Base-by-base conservation (phyloP, 2,888 invertebrate genomes). In the Alsophila aescularia region DNA sequence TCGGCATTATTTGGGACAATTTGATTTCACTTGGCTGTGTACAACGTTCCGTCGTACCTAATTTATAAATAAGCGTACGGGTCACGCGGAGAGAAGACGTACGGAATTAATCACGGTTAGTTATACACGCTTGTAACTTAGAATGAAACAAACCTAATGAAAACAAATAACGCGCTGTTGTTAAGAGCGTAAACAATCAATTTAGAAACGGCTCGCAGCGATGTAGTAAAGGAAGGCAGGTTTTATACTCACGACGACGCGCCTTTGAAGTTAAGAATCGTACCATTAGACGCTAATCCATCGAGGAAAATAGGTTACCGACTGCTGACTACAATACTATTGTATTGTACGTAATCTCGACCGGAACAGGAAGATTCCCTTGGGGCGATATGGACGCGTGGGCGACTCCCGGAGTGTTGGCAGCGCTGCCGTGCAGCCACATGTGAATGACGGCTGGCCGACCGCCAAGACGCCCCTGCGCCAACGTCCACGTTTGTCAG, bases 301-400 rank as follows among this genome's bases (percentile, higher is more conserved):
- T 48, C 41, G 54, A 54, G 35, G 24, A 32, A 32, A 52, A 49
- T 48, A 47, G 31, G 32, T 32, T 53, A 56, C 24, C 7, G 24
- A 24, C 48, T 15, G 48, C 42, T 35, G 40, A 3, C 6, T 64
- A 49, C 34, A 44, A 48, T 42, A 39, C 31, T 53, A 54, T 56
- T 49, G 12, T 64, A 60, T 48, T 39, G 36, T 45, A 48, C 40
- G 40, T 35, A 45, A 48, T 50, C 59, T 62, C 70, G 56, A 77
- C 80, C 84, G 87, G 87, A 88, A 87, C 80, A 82, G 82, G 82
- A 83, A 83, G 79, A 74, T 72, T 72, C 69, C 69, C 69, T 66
- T 59, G 64, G 64, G 62, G 61, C 66, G 64, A 72, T 69, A 62
- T 70, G 60, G 66, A 40, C 53, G 66, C 58, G 78, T 81, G 67